phyloP scores from a whole-genome alignment of 2,797 vertebrate genomes.

The Sebastes reedi region DNA sequence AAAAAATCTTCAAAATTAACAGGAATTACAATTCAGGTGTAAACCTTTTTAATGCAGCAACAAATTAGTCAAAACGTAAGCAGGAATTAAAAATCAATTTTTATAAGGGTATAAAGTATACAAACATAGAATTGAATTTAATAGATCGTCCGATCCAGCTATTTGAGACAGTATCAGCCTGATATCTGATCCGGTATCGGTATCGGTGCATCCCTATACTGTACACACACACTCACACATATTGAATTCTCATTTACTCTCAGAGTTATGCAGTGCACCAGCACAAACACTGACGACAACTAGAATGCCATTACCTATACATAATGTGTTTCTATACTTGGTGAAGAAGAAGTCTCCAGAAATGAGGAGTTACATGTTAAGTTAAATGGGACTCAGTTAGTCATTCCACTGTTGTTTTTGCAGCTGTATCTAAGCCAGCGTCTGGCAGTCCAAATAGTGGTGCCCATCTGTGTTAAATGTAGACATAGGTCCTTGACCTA shows the following conservation, averaged over 20 bases:
- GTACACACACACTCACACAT: neutral
- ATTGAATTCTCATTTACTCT: neutral
- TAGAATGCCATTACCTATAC: neutral
- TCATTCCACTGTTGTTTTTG: neutral
- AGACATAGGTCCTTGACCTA: conserved; percentile 7
- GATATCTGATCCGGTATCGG: no score
- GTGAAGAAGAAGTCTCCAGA: neutral
- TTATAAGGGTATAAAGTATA: no score
- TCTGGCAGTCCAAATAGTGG: neutral
- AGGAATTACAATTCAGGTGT: no score
- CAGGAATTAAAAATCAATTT: no score
- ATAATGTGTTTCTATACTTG: neutral
- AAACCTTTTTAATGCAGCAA: no score
- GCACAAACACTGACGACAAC: neutral
- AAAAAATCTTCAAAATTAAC: no score
- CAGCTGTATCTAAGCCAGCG: neutral
- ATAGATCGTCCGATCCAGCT: no score
- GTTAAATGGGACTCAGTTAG: neutral
- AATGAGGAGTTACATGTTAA: neutral
- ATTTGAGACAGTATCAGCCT: no score
- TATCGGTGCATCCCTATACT: no score
- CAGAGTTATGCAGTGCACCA: neutral
- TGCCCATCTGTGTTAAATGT: neutral
- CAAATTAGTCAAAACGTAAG: no score
- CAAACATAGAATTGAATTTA: no score